Evolutionary conservation across 2,888 invertebrate species (phyloP).

Genomic region (Corbicula japonica): DNA sequence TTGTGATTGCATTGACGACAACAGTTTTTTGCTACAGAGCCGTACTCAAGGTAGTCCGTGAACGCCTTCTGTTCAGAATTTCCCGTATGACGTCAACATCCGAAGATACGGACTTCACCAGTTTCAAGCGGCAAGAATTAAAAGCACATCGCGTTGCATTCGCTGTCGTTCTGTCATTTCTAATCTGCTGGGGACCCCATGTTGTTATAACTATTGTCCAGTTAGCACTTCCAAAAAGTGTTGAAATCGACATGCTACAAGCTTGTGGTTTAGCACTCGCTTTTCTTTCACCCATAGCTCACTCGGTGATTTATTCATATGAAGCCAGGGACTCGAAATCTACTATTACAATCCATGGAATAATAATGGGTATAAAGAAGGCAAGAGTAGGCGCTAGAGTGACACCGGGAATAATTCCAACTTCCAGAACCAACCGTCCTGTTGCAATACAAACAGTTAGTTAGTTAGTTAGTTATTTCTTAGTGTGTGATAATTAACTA

Average conservation of each 20-base stretch:
- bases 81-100: neutral
- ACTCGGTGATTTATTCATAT: slow-evolving; percentile 44
- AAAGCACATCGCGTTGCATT: slow-evolving; percentile 46
- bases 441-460: too few relatives aligned
- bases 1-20: slow-evolving; percentile 11
- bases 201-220: slow-evolving; percentile 41
- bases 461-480: too few relatives aligned
- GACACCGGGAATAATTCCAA: too few relatives aligned
- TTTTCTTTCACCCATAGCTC: slow-evolving; percentile 42
- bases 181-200: slow-evolving; percentile 54
- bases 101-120: too few relatives aligned
- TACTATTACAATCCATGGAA: too few relatives aligned
- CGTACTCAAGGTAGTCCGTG: slow-evolving; percentile 36
- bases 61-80: slow-evolving; percentile 9
- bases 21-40: slow-evolving; percentile 33
- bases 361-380: too few relatives aligned
- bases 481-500: too few relatives aligned
- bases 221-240: slow-evolving; percentile 26
- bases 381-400: too few relatives aligned
- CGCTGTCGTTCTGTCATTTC: slow-evolving; percentile 39
- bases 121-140: slow-evolving; percentile 24
- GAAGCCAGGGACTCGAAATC: neutral
- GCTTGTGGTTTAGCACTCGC: slow-evolving; percentile 36
- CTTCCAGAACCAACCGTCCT: too few relatives aligned
- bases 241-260: slow-evolving; percentile 40